Evolutionary conservation across 2,113 vertebrate species (phyloP).

Genomic region (Pholis gunnellus): DNA sequence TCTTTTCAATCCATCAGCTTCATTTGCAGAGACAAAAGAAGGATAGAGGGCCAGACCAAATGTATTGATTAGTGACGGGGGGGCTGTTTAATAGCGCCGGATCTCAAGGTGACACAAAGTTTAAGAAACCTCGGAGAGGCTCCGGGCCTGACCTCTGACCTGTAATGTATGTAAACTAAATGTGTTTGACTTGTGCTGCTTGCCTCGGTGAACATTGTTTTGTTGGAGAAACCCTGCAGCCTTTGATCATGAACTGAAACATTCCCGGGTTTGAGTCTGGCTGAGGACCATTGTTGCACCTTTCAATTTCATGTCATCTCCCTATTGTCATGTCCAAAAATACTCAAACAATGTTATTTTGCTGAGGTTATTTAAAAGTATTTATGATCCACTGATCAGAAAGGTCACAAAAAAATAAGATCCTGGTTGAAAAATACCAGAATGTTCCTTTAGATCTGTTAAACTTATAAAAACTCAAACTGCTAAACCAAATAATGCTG

Average conservation of each 20-base stretch:
- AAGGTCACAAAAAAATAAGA: background rate
- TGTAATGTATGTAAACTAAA: background rate
- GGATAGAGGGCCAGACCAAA: slow-evolving; percentile 49
- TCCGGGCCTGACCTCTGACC: background rate
- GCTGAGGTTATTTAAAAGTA: background rate
- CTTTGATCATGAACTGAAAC: background rate
- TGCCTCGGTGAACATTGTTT: no score
- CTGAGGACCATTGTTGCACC: background rate
- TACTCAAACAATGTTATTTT: background rate
- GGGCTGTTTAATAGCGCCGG: slow-evolving; percentile 22
- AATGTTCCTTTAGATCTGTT: background rate
- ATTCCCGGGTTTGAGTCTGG: background rate
- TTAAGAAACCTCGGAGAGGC: slow-evolving; percentile 40
- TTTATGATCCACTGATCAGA: background rate
- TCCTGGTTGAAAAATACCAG: background rate
- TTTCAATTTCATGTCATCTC: background rate
- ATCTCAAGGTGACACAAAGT: slow-evolving; percentile 64
- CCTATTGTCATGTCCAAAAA: background rate
- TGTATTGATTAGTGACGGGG: slow-evolving; percentile 66
- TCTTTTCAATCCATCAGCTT: slow-evolving; percentile 69
- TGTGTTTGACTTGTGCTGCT: background rate
- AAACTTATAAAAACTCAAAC: background rate
- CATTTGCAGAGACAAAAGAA: slow-evolving; percentile 60
- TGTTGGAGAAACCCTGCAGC: background rate
- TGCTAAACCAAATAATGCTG: background rate